Percentiles rank a stretch among this genome's conserved stretches.
phyloP scores from a whole-genome alignment of 2,797 vertebrate genomes.

The Scleropages formosus region DNA sequence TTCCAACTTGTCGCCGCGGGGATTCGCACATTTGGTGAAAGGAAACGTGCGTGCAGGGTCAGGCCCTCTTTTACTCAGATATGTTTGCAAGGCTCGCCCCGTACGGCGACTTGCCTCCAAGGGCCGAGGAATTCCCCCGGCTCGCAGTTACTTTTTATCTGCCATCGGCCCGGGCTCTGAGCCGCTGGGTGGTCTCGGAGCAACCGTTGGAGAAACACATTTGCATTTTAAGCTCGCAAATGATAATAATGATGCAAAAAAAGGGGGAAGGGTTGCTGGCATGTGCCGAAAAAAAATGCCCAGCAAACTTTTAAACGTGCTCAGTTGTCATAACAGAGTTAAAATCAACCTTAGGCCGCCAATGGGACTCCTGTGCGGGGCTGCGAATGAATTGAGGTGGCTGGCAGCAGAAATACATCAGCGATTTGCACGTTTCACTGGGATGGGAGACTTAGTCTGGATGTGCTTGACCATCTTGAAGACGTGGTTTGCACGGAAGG shows the following conservation, averaged over 20 bases:
- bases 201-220: conserved; percentile 56
- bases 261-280: conserved; percentile 20
- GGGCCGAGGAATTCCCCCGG: conserved; percentile 49
- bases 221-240: conserved; percentile 60
- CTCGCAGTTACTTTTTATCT: conserved; percentile 56
- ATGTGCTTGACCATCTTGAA: not conserved
- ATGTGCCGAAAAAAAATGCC: conserved; percentile 13
- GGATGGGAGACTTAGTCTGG: conserved; percentile 16
- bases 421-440: not conserved
- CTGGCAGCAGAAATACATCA: not conserved
- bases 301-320: conserved; percentile 49
- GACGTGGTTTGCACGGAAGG: too few species aligned
- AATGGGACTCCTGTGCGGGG: conserved; percentile 47
- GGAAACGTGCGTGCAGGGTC: conserved; percentile 18
- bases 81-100: conserved; percentile 48
- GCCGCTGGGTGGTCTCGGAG: conserved; percentile 59
- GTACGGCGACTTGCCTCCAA: conserved; percentile 38
- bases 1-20: not conserved
- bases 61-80: not conserved
- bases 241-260: conserved; percentile 47
- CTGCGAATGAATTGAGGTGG: too few species aligned
- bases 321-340: conserved; percentile 64
- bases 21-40: not conserved
- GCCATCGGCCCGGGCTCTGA: conserved; percentile 54
- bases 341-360: conserved; percentile 57